Percentiles rank a stretch among this genome's conserved stretches.
phyloP scores from a whole-genome alignment of 2,797 vertebrate species.

The Tarsius wallacei region DNA sequence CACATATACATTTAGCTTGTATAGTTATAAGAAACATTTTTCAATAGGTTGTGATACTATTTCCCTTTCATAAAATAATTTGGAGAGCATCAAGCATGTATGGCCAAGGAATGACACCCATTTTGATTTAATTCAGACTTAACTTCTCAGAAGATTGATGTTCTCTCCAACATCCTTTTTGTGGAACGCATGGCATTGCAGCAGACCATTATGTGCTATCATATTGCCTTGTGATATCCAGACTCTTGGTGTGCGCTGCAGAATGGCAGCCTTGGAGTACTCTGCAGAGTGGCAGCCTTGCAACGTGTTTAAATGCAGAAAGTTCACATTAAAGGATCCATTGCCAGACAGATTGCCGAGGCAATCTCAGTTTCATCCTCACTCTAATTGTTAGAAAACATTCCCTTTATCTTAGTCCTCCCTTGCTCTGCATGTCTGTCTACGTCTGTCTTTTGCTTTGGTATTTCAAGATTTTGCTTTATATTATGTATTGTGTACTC shows the following conservation, averaged over 20 bases:
- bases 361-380: not conserved
- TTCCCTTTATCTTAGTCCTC: not conserved
- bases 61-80: not conserved
- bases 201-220: not conserved
- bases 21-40: not conserved
- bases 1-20: not conserved
- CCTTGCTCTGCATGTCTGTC: not conserved
- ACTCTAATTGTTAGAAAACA: not conserved
- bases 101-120: not conserved
- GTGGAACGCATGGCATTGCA: accelerated
- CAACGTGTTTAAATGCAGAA: not conserved
- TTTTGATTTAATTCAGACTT: not conserved
- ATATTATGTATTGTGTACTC: not conserved
- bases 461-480: not conserved
- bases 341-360: not conserved
- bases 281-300: not conserved
- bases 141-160: not conserved
- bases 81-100: not conserved
- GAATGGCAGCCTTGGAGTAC: not conserved
- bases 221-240: not conserved
- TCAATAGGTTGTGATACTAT: not conserved
- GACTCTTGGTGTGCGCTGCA: not conserved
- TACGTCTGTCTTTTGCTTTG: not conserved
- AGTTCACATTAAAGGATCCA: not conserved
- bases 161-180: not conserved